Base-by-base conservation (phyloP, 2,888 invertebrate genomes). In the Acanthosoma haemorrhoidale region DNA sequence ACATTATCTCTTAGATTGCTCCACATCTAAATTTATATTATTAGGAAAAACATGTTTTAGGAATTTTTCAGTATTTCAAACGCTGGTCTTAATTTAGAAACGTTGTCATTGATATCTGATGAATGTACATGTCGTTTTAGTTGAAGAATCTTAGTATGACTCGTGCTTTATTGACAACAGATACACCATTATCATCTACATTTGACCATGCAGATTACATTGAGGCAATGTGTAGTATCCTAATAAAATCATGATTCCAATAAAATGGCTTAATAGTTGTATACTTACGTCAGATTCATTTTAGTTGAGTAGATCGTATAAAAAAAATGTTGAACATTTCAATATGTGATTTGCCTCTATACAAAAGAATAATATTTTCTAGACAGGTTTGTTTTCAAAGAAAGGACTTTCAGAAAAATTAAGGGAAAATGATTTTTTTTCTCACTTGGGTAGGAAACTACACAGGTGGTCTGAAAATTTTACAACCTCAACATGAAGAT, bases 211-310 rank as follows among this genome's bases (percentile, higher is more conserved):
- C 38, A 67, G 38, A 32, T 67, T 21, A 34, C 51, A 39, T 32
- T 41, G 38, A 16, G 67, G 32, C 18, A 67, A 21, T 32, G 15
- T 31, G 25, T 34, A 25, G 41, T 67, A 67, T 15, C 67, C 67
- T 39, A 29, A 39, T 41, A 67, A 25, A 31, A 67, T 34, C 41
- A 67, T 16, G 41, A 67, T 57, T 41, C 67, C 32, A 57, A 67
- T 67, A 51, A 67, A 67, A 21, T 13, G n/a, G n/a, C 34, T 57
- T 51, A 73, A 71, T 67, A 71, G 63, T 16, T 59, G 34, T 15
- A 36, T n/a, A 21, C 25, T 57, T 34, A 70, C 69, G 8, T 34
- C 63, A 32, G n/a, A 25, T 58, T 31, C 68, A 71, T 73, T 72
- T 31, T 66, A 38, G 29, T 43, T 66, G 5, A 69, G 38, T 43